Percentiles rank a stretch among this genome's conserved stretches.
These are phyloP conservation scores for Paraplagusia blochii DNA, from an alignment of 2,113 vertebrate species.

Conservation along the genomic window DNA sequence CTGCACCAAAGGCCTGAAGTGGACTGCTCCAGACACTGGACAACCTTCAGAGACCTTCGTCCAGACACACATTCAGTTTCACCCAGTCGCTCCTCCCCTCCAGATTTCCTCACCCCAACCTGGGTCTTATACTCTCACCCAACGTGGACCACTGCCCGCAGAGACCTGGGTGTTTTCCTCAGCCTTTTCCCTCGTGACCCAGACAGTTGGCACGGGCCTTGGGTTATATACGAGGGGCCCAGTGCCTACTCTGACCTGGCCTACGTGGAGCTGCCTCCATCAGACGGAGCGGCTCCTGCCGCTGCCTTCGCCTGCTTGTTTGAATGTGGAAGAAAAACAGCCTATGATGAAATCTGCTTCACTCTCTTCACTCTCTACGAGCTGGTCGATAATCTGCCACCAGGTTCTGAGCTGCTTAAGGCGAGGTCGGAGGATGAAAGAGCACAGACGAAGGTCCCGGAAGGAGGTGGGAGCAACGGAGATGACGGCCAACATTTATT, in stretches of 20 bases:
- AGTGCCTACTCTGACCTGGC: conserved; percentile 94
- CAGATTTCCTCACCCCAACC: conserved; percentile 74
- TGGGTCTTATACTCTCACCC: conserved; percentile 94
- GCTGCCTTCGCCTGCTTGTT: conserved; percentile 86
- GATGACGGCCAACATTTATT: not conserved
- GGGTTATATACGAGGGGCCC: conserved; percentile 91
- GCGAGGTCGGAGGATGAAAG: not conserved
- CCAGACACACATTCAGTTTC: not conserved
- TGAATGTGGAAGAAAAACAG: conserved; percentile 80
- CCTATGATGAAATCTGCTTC: conserved; percentile 92
- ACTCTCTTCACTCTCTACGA: conserved; percentile 87
- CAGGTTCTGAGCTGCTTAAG: not conserved
- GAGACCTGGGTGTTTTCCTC: conserved; percentile 85
- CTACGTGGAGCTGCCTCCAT: conserved; percentile 74
- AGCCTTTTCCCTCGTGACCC: conserved; percentile 84
- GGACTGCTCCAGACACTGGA: conserved; percentile 34
- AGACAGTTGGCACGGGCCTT: conserved; percentile 87
- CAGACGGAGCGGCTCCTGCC: conserved; percentile 44
- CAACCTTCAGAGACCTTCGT: conserved; percentile 6
- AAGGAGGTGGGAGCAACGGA: not conserved
- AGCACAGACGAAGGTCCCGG: not conserved
- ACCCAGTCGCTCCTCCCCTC: not conserved
- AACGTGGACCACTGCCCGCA: conserved; percentile 76
- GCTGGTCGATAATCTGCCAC: conserved; percentile 83
- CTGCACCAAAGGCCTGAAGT: not conserved